Evolutionary conservation across 2,797 vertebrate genomes (phyloP).

Genomic region (Thalassophryne amazonica): DNA sequence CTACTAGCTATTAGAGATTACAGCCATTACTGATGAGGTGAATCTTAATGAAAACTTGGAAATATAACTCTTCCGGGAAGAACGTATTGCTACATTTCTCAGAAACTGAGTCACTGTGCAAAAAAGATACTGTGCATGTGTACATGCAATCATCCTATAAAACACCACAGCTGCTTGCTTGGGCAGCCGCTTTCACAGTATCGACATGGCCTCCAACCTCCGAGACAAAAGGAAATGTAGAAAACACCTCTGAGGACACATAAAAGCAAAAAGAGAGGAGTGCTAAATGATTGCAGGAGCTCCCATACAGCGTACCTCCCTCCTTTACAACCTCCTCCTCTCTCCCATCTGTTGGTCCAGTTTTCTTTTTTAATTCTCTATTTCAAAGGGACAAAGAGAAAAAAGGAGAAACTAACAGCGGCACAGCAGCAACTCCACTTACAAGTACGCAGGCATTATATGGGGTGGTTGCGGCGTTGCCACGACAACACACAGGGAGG

Average conservation of each 20-base stretch:
- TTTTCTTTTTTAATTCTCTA: constrained; percentile 44
- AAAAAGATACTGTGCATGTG: not conserved
- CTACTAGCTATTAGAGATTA: too few species aligned
- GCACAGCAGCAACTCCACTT: constrained; percentile 66
- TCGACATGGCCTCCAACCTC: constrained; percentile 47
- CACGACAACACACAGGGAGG: constrained; percentile 77
- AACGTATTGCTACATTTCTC: too few species aligned
- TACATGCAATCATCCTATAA: constrained; percentile 44
- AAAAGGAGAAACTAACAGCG: constrained; percentile 57
- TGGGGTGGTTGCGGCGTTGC: constrained; percentile 71
- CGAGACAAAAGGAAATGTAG: constrained; percentile 67
- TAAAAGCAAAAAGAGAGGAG: constrained; percentile 60
- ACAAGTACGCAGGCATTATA: constrained; percentile 70
- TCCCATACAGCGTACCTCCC: not conserved
- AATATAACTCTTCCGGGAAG: too few species aligned
- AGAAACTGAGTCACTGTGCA: too few species aligned
- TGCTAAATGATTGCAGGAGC: constrained; percentile 68
- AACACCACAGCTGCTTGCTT: constrained; percentile 57
- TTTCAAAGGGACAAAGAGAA: constrained; percentile 64
- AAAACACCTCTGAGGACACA: constrained; percentile 58
- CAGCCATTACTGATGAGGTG: too few species aligned
- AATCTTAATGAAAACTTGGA: too few species aligned
- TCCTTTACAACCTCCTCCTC: not conserved
- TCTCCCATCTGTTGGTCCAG: constrained; percentile 16
- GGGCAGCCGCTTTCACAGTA: constrained; percentile 42